phyloP scores from a whole-genome alignment of 2,797 vertebrate genomes.

The Chlorospingus flavigularis region DNA sequence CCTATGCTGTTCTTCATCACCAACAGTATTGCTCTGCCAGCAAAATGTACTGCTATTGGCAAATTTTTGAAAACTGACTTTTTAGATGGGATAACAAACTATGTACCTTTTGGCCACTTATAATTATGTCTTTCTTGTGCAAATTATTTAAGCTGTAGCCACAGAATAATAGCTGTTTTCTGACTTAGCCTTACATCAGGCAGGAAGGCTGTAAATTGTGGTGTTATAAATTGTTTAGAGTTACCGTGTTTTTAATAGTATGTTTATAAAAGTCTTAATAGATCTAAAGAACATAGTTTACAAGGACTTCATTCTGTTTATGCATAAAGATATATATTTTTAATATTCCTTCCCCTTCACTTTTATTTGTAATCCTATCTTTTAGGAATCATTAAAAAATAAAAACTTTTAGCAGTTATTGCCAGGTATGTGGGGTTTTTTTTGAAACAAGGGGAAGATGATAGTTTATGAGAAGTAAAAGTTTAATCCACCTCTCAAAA shows the following conservation, averaged over 20 bases:
- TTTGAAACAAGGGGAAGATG: background rate
- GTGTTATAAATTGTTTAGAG: background rate
- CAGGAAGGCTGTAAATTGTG: background rate
- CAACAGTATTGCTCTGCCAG: background rate
- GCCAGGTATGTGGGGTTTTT: background rate
- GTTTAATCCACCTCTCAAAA: background rate
- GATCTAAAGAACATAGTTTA: background rate
- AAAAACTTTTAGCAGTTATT: background rate
- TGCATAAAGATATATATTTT: background rate
- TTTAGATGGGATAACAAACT: background rate
- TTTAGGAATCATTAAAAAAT: background rate
- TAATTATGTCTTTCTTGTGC: background rate
- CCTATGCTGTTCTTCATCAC: background rate
- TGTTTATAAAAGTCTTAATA: background rate
- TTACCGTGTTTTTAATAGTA: background rate
- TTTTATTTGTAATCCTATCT: background rate
- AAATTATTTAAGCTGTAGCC: background rate
- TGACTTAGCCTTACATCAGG: background rate
- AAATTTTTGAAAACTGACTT: background rate
- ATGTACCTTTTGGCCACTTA: background rate
- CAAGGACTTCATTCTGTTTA: background rate
- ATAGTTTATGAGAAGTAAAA: background rate
- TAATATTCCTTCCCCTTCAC: background rate
- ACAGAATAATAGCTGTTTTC: background rate
- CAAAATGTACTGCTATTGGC: background rate